Base-by-base conservation (phyloP, 92 coral and sea anemone genomes). In the Diadumene lineata region DNA sequence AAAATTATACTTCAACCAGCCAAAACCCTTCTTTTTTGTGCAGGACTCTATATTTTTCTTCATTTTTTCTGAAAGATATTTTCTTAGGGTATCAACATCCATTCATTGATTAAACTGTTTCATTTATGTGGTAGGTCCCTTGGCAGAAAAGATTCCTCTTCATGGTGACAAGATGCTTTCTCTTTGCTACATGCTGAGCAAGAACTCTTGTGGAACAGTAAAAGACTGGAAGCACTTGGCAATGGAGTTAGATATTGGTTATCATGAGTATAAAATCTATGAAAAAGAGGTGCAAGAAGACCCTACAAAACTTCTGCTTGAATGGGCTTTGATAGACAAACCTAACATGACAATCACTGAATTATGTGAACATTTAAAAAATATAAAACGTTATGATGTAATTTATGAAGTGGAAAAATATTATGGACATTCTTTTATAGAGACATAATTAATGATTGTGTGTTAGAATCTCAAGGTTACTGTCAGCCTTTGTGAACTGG, bases 321-420 rank as follows among this genome's bases (percentile, higher is more conserved):
- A 82, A 10, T 86, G 91, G 91, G 83, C 75, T 29, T 22, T 65
- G 9, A 18, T 0, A 1, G 71, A 68, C n/a, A 77, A 63, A 21
- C 80, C 81, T 0, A 11, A 3, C 65, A 21, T 81, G 15, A 82
- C 57, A 43, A 48, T 82, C 7, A 60, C 26, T 24, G 73, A 61
- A 26, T 57, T 86, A 31, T 71, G 84, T 21, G 3, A 24, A 22
- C 56, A 33, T 15, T 64, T 86, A 0, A 68, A 66, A 56, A 27
- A 73, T 34, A 86, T 86, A 65, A 78, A 82, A 44, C 64, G 91
- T 25, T 60, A 34, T 77, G 91, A 86, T 72, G 87, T 82, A 38
- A 86, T 82, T 6, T 81, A 86, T 21, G 15, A 73, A 2, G 43
- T 86, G 8, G 76, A 46, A 18, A 23, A 66, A 10, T 87, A 0